Conservation (phyloP, 2,888 invertebrate species). For the Rhimphoctona megacephalus region DNA sequence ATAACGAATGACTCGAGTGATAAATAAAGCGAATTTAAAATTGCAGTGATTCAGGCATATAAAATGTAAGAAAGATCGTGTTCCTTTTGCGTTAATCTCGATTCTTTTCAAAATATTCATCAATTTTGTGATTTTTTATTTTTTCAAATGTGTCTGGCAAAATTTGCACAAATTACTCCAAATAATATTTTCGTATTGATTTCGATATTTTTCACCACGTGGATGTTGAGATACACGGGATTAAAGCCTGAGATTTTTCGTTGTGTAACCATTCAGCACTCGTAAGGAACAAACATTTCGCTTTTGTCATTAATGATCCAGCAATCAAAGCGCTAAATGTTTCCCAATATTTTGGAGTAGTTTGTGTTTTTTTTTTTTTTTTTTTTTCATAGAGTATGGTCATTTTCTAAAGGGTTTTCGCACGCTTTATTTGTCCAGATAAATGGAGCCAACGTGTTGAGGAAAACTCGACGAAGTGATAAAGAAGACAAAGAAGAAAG, state of each 20-base stretch:
- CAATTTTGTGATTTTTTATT: background rate
- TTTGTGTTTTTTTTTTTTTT: background rate
- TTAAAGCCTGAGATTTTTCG: background rate
- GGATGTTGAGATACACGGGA: background rate
- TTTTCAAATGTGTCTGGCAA: background rate
- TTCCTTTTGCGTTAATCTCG: background rate
- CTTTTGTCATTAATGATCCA: background rate
- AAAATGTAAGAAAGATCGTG: conserved; percentile 15
- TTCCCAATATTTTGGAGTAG: background rate
- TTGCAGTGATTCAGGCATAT: conserved; percentile 21
- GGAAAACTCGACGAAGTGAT: conserved; percentile 38
- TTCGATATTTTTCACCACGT: background rate
- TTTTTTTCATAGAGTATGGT: background rate
- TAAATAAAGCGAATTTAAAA: conserved; percentile 31
- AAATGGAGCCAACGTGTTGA: conserved; percentile 73
- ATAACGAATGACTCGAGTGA: conserved; percentile 28
- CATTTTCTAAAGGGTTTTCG: conserved; percentile 22
- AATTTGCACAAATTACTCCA: no score
- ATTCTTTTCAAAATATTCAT: background rate
- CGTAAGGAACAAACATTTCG: background rate
- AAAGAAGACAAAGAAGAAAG: conserved; percentile 58
- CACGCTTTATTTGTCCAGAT: conserved; percentile 64
- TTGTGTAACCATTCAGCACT: background rate
- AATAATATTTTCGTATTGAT: background rate
- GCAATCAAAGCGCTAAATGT: background rate